Base-by-base conservation (phyloP, 2,113 vertebrate genomes). In the Pungitius pungitius region DNA sequence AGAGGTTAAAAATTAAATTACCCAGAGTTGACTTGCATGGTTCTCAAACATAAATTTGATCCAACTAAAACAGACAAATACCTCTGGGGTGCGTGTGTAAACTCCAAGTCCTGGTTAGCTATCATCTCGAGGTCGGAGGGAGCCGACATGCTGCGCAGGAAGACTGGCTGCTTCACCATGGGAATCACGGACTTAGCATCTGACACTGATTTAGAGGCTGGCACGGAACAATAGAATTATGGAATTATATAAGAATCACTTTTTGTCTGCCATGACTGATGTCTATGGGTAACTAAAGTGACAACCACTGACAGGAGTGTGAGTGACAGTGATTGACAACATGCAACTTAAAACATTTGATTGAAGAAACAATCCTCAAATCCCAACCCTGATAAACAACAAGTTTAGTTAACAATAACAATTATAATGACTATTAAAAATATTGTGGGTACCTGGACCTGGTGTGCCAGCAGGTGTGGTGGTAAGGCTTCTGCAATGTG, bases 91-190 rank as follows among this genome's bases (percentile, higher is more conserved):
- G 95, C 93, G 47, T 97, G 92, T 54, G 95, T 95, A 85, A 99
- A 99, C 90, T 99, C 98, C 43, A 98, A 75, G 58, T 99, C 98
- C 69, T 97, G 96, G 1, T 93, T 98, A 33, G 96, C 97, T 4
- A 99, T 99, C 98, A 99, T 99, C 88, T 99, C 98, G 61, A 99
- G 90, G 90, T 99, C 98, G 15, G 98, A 99, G 0, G 98, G 98
- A 2, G 98, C 98, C 0, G 98, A 99, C 97, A 99, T 97, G 81
- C 98, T 99, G 71, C 98, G 96, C 47, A 99, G 94, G 69, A 99
- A 99, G 67, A 98, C 96, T 0, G 97, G 98, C 92, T 98, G 97
- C 69, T 96, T 96, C 80, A 95, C 94, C 10, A 95, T 91, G 0
- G 95, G 95, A 4, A 94, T 91, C 18, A 95, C 93, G 4, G 95